Percentiles rank a stretch among this genome's conserved stretches.
Evolutionary conservation across 2,797 vertebrate genomes (phyloP).

Genomic region (Semaprochilodus insignis): DNA sequence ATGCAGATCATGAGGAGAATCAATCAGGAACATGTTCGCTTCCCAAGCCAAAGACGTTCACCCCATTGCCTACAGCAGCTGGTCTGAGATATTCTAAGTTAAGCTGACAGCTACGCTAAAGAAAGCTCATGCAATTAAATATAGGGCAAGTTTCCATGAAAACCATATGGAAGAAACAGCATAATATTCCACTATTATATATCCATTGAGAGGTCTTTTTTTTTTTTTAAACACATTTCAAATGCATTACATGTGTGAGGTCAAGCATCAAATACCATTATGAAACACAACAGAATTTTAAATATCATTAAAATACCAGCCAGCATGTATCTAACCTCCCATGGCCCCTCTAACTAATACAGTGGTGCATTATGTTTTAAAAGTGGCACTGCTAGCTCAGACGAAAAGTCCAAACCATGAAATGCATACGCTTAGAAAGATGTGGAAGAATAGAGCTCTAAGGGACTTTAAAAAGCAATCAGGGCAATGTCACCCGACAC

Average conservation of each 20-base stretch:
- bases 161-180: neutral
- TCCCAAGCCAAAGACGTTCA: slow-evolving; percentile 29
- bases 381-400: slow-evolving; percentile 39
- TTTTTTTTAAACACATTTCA: neutral
- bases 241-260: slow-evolving; percentile 3
- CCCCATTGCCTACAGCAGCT: slow-evolving; percentile 8
- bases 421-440: slow-evolving; percentile 34
- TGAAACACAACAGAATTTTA: slow-evolving; percentile 6
- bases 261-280: slow-evolving; percentile 19
- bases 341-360: neutral
- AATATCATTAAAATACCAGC: slow-evolving; percentile 22
- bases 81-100: slow-evolving; percentile 19
- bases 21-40: slow-evolving; percentile 31
- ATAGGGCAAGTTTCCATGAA: neutral
- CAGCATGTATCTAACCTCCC: neutral
- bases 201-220: neutral
- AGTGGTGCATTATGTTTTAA: neutral
- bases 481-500: slow-evolving; percentile 60
- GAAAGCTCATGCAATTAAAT: neutral
- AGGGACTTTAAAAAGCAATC: slow-evolving; percentile 48
- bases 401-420: slow-evolving; percentile 22
- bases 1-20: slow-evolving; percentile 48
- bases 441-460: slow-evolving; percentile 13
- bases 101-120: slow-evolving; percentile 12
- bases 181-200: neutral